Evolutionary conservation across 2,797 vertebrate species (phyloP), one percentile per base, ranked within the genome.

Genomic region (Myotis findleyi): DNA sequence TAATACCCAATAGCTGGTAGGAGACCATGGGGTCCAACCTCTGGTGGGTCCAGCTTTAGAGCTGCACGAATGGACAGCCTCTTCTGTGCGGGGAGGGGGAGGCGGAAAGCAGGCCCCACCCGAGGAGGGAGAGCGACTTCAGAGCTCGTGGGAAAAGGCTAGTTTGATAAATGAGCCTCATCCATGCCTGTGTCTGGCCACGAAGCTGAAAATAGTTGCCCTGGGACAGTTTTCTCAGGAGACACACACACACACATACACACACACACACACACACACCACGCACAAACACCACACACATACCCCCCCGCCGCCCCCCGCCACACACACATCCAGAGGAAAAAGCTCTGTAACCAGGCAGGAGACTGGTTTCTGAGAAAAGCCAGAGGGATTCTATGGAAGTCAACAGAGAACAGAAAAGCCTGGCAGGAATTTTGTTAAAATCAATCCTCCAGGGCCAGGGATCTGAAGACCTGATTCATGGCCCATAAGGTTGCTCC

Each of bases 121-220:
- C 33, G 33, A 23, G 4, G 57, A 38, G 13, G 36, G 41, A 49
- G 57, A 44, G 57, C 8, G 41, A 41, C 3, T 0, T 25, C 23
- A 6, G 71, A 47, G 53, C 13, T 41, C 18, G 1, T 1, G 7
- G 17, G 25, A 3, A 36, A 18, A 4, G 41, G 30, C 33, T 12
- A 25, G 20, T 51, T 51, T 68, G 57, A 87, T 7, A 76, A 47
- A 51, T 1, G 30, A 49, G 23, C 44, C 51, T 12, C 1, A 0
- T 3, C 0, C 1, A 17, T 1, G 1, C 47, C 18, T 30, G 8
- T 0, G 0, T 2, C 27, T 18, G 27, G 55, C 33, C 6, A 6
- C 53, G 13, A 2, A 82, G 57, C 11, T 88, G 30, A 9, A 6
- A 47, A 5, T 0, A 44, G 36, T 47, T 36, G 10, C 23, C 10